Percentiles rank a stretch among this genome's conserved stretches.
phyloP scores from a whole-genome alignment of 1,140 invertebrate species.

The Ylistrum balloti region DNA sequence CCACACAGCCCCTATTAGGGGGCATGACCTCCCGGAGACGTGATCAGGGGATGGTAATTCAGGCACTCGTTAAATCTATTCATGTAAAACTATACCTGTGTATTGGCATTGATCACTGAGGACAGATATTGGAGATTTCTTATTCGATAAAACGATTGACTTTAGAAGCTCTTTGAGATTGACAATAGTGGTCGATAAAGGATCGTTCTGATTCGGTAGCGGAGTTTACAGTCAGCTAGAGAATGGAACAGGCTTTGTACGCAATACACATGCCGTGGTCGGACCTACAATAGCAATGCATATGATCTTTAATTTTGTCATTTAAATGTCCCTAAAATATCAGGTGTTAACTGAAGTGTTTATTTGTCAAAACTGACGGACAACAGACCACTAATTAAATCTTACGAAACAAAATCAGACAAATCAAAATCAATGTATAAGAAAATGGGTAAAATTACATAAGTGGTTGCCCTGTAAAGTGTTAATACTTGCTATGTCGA shows the following conservation, averaged over 20 bases:
- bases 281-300: not conserved
- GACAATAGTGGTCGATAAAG: not conserved
- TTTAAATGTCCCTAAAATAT: not conserved
- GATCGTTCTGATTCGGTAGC: not conserved
- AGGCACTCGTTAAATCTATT: not conserved
- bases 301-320: not conserved
- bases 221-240: not conserved
- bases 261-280: not conserved
- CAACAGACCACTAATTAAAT: no score
- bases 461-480: no score
- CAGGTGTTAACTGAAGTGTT: conserved; percentile 27
- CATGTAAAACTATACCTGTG: not conserved
- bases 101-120: not conserved
- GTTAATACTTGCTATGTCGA: no score
- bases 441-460: no score
- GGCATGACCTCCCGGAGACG: not conserved
- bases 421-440: no score
- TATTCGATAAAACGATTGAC: conserved; percentile 11
- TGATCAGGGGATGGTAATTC: not conserved
- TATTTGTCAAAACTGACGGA: not conserved
- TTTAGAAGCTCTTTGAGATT: not conserved
- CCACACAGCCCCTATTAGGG: not conserved
- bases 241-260: not conserved
- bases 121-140: conserved; percentile 27
- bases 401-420: no score